phyloP scores from a whole-genome alignment of 2,888 invertebrate genomes.

The Laothoe populi region DNA sequence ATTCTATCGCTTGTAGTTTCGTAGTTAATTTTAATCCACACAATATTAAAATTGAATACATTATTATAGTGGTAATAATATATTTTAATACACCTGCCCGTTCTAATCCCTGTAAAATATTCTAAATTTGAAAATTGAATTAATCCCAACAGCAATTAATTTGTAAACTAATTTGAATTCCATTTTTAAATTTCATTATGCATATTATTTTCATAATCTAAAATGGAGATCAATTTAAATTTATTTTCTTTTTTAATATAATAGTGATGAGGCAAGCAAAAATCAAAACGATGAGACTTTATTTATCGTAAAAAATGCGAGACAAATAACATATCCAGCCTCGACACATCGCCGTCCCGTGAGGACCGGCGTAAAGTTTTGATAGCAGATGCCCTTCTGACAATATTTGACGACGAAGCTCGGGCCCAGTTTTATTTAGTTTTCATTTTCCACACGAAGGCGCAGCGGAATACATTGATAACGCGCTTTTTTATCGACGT shows the following conservation, averaged over 20 bases:
- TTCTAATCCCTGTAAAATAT: background rate
- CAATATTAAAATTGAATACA: background rate
- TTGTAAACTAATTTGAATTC: background rate
- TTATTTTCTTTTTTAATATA: background rate
- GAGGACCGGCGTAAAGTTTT: constrained; percentile 57
- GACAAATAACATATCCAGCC: constrained; percentile 23
- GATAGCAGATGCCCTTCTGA: constrained; percentile 62
- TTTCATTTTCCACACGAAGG: constrained; percentile 62
- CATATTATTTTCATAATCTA: background rate
- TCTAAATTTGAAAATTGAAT: constrained; percentile 9
- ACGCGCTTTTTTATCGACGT: constrained; percentile 37
- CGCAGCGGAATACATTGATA: constrained; percentile 34
- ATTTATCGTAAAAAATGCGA: constrained; percentile 24
- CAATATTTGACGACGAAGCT: constrained; percentile 63
- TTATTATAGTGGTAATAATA: background rate
- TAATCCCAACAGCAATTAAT: background rate
- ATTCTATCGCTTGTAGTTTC: background rate
- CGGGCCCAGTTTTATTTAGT: constrained; percentile 61
- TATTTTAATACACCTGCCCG: background rate
- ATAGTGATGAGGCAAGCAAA: background rate
- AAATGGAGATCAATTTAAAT: background rate
- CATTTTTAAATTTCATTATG: background rate
- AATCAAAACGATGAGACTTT: constrained; percentile 16
- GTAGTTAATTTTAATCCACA: constrained; percentile 1
- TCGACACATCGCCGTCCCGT: constrained; percentile 14